These are phyloP conservation scores for Diploscapter pachys DNA, from an alignment of 1,140 invertebrate species.

Conservation along the genomic window DNA sequence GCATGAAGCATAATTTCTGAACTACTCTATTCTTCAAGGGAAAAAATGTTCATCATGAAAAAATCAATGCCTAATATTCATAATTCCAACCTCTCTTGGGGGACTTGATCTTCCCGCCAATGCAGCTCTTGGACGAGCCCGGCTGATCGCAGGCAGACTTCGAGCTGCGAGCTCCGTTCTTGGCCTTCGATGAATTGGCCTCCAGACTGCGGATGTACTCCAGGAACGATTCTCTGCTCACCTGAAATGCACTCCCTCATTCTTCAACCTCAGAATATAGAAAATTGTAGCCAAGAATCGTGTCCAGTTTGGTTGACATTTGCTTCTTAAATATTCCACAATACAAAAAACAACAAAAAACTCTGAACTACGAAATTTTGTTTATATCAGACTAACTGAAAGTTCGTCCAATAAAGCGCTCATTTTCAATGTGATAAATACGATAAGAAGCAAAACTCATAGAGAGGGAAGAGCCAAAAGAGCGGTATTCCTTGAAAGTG, in stretches of 20 bases:
- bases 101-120: too few species aligned
- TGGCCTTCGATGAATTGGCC: slow-evolving; percentile 59
- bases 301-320: not conserved
- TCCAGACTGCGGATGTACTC: slow-evolving; percentile 78
- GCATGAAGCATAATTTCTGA: too few species aligned
- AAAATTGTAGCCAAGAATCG: not conserved
- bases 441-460: too few species aligned
- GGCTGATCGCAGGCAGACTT: too few species aligned
- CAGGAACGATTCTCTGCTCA: slow-evolving; percentile 79
- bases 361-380: not conserved
- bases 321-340: slow-evolving; percentile 9
- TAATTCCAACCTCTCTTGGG: too few species aligned
- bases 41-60: not conserved
- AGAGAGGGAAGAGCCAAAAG: too few species aligned
- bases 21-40: not conserved
- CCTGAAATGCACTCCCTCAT: slow-evolving; percentile 33
- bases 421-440: too few species aligned
- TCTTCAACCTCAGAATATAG: not conserved
- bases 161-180: too few species aligned
- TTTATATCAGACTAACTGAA: too few species aligned
- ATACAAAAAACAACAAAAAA: not conserved
- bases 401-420: too few species aligned
- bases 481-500: too few species aligned
- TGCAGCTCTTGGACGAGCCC: too few species aligned
- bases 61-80: slow-evolving; percentile 21